Evolutionary conservation across 1,140 invertebrate genomes (phyloP).

Genomic region (Pemphigus obesinymphae): DNA sequence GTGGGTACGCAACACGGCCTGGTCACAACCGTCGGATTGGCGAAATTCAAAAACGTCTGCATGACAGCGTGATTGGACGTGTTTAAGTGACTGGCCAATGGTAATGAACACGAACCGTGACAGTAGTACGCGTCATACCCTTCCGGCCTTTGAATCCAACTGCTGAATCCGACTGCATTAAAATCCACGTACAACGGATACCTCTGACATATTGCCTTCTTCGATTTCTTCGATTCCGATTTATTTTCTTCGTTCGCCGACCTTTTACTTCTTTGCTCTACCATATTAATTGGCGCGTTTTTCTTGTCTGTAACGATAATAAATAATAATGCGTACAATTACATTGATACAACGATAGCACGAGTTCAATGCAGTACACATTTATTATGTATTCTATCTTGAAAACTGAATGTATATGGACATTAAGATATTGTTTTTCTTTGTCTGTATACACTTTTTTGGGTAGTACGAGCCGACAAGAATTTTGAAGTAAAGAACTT

Average conservation of each 20-base stretch:
- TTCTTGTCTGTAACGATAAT: neutral
- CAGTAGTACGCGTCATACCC: conserved; percentile 96
- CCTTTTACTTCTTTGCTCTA: conserved; percentile 45
- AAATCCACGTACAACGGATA: conserved; percentile 94
- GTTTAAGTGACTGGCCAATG: conserved; percentile 87
- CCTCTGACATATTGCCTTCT: conserved; percentile 65
- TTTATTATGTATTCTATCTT: no score
- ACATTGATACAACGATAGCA: no score
- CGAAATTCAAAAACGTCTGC: conserved; percentile 90
- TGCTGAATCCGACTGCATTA: conserved; percentile 91
- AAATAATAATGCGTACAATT: no score
- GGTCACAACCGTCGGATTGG: conserved; percentile 79
- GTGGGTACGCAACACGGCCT: conserved; percentile 91
- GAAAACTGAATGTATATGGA: no score
- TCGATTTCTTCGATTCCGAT: conserved; percentile 43
- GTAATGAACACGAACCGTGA: conserved; percentile 88
- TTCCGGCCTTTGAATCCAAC: conserved; percentile 96
- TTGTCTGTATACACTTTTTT: no score
- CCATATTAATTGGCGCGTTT: neutral
- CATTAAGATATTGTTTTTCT: no score
- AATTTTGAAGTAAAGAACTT: no score
- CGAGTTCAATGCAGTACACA: no score
- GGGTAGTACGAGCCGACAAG: no score
- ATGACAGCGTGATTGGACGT: conserved; percentile 98
- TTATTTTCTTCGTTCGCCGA: conserved; percentile 48